Evolutionary conservation across 23 tunicate genomes (phyloP).

Genomic region (Diplosoma virens): DNA sequence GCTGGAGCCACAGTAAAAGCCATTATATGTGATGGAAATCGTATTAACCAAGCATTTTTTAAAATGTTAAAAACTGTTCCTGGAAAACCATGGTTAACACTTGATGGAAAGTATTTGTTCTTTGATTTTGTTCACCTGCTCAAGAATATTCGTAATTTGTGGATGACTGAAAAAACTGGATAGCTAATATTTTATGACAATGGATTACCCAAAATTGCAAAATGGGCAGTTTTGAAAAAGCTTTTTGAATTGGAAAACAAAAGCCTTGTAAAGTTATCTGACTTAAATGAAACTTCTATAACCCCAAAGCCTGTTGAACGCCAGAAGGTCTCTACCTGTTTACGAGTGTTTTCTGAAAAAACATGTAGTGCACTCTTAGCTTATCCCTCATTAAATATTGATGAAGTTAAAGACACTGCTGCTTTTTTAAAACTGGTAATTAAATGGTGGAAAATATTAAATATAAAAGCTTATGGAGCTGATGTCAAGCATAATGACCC

Average conservation of each 20-base stretch:
- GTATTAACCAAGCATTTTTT: conserved; percentile 12
- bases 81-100: conserved; percentile 13
- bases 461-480: not conserved
- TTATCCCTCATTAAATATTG: not conserved
- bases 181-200: conserved; percentile 13
- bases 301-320: conserved; percentile 12
- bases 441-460: conserved; percentile 15
- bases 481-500: not conserved
- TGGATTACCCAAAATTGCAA: conserved; percentile 8
- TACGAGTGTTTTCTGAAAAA: conserved; percentile 1
- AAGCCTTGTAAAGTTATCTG: not conserved
- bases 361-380: not conserved
- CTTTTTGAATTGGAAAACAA: not conserved
- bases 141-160: not conserved
- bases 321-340: not conserved
- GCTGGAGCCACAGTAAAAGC: conserved; percentile 12
- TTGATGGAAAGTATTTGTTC: conserved; percentile 5
- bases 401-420: conserved; percentile 9
- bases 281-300: not conserved
- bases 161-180: conserved; percentile 15
- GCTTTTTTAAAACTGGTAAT: not conserved
- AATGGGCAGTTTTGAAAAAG: conserved; percentile 8
- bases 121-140: conserved; percentile 23
- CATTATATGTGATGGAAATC: conserved; percentile 22
- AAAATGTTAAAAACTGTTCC: conserved; percentile 1